Percentiles rank a stretch among this genome's conserved stretches.
Evolutionary conservation across 64 coral and sea anemone genomes (phyloP).

Genomic region (Pachyseris speciosa): DNA sequence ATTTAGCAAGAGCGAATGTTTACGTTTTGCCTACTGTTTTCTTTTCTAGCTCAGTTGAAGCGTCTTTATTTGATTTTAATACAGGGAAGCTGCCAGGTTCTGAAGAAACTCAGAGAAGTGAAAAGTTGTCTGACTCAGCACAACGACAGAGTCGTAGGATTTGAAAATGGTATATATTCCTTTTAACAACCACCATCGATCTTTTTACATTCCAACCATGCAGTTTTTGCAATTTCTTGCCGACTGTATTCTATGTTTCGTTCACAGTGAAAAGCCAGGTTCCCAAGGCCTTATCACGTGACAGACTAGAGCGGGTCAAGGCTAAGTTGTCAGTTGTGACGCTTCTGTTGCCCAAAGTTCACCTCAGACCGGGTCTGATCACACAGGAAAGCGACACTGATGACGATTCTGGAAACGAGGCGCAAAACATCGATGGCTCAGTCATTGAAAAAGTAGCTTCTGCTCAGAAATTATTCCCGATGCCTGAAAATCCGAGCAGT

Average conservation of each 20-base stretch:
- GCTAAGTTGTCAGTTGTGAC: constrained; percentile 81
- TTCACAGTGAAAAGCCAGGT: constrained; percentile 73
- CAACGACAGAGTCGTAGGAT: constrained; percentile 93
- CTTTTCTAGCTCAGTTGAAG: neutral
- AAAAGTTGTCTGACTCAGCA: constrained; percentile 85
- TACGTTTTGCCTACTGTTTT: too few relatives aligned
- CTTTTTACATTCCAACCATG: neutral
- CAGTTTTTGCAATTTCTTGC: neutral
- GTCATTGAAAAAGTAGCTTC: constrained; percentile 19
- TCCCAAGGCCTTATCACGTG: constrained; percentile 72
- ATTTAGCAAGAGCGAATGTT: too few relatives aligned
- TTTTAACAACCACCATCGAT: neutral
- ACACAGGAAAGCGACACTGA: constrained; percentile 13
- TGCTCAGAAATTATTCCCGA: constrained; percentile 17
- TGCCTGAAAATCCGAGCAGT: neutral
- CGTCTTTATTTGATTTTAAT: neutral
- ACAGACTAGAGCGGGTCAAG: constrained; percentile 61
- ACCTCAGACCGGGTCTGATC: constrained; percentile 35
- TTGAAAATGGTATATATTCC: constrained; percentile 84
- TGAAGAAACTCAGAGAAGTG: constrained; percentile 90
- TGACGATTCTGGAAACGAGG: constrained; percentile 8
- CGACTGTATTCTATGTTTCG: neutral
- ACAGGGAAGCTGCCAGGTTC: constrained; percentile 92
- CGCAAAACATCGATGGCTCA: neutral
- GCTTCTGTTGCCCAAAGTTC: constrained; percentile 66